Evolutionary conservation across 2,113 vertebrate genomes (phyloP).

Genomic region (Bucco capensis): DNA sequence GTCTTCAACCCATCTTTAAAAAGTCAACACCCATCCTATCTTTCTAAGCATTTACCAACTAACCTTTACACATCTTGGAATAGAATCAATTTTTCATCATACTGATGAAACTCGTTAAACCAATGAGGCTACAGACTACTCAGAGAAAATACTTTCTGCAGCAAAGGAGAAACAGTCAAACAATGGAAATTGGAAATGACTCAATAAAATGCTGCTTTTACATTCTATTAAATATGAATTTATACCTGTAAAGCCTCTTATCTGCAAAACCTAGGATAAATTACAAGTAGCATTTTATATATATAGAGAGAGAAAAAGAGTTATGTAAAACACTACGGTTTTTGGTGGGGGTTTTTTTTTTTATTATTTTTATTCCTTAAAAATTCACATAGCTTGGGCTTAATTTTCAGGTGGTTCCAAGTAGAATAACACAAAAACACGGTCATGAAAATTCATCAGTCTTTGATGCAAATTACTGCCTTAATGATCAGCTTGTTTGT

Average conservation of each 20-base stretch:
- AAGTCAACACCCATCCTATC: neutral
- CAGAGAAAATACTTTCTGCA: neutral
- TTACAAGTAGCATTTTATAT: neutral
- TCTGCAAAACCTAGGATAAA: neutral
- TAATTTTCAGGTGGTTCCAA: neutral
- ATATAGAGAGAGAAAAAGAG: neutral
- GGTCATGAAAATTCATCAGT: neutral
- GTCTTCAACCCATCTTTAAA: neutral
- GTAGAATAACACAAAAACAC: neutral
- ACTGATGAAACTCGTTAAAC: too few species aligned
- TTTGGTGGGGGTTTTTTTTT: rapidly evolving
- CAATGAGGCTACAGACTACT: neutral
- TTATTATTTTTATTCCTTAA: neutral
- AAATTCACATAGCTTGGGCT: neutral
- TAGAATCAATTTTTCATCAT: neutral
- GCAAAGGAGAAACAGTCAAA: neutral
- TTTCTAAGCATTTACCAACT: neutral
- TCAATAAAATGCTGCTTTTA: neutral
- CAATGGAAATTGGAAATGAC: neutral
- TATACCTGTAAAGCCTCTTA: neutral
- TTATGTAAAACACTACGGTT: neutral
- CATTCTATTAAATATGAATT: neutral
- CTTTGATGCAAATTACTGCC: neutral
- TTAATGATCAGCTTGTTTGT: neutral
- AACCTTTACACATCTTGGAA: neutral